These are phyloP conservation scores for Neogobius melanostomus DNA, from an alignment of 2,113 vertebrate genomes.

Conservation along the genomic window DNA sequence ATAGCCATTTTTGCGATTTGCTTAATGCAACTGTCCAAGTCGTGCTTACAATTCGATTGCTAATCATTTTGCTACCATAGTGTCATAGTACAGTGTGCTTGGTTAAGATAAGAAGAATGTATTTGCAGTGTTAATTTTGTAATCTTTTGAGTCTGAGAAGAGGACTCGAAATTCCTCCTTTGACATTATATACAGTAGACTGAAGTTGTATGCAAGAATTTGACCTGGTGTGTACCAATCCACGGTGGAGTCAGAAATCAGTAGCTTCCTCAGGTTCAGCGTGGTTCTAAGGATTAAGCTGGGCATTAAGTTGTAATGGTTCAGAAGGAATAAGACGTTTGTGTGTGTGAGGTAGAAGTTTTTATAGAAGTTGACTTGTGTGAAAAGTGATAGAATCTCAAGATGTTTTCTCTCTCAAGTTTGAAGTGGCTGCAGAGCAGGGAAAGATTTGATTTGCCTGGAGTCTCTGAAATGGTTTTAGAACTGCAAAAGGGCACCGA, in stretches of 20 bases:
- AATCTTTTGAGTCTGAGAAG: neutral
- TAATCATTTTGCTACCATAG: too few species aligned
- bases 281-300: constrained; percentile 2
- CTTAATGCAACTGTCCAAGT: too few species aligned
- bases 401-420: constrained; percentile 1
- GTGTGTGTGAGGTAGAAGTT: neutral
- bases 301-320: constrained; percentile 11
- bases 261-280: neutral
- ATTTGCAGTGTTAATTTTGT: too few species aligned
- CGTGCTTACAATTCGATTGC: too few species aligned
- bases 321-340: constrained; percentile 1
- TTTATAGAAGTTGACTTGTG: constrained; percentile 7
- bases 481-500: constrained; percentile 31
- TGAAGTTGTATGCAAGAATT: neutral
- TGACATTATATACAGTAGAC: neutral
- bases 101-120: too few species aligned
- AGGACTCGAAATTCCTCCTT: neutral
- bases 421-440: neutral
- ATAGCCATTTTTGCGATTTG: too few species aligned
- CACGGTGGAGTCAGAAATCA: constrained; percentile 2
- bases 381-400: constrained; percentile 14
- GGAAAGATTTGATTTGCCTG: constrained; percentile 4
- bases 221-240: constrained; percentile 6
- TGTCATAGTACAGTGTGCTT: too few species aligned
- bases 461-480: constrained; percentile 44